phyloP scores from a whole-genome alignment of 1,140 invertebrate species.

The Caenorhabditis latens region DNA sequence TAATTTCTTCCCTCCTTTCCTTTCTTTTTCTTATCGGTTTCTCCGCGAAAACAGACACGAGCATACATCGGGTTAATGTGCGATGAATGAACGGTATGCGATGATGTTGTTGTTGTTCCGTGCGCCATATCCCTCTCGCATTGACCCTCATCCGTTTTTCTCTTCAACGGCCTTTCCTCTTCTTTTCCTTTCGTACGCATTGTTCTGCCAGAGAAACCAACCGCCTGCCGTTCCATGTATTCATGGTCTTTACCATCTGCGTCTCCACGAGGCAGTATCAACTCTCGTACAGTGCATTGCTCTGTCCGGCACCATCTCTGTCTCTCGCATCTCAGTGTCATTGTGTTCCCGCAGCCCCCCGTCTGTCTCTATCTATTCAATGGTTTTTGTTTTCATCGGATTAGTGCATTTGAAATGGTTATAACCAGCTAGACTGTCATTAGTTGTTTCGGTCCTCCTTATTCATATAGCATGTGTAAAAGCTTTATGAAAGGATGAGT shows the following conservation, averaged over 20 bases:
- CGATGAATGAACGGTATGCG: constrained; percentile 36
- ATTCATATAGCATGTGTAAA: neutral
- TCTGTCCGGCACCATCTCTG: constrained; percentile 37
- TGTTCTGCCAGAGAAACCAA: constrained; percentile 3
- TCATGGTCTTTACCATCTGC: neutral
- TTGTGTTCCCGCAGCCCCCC: constrained; percentile 39
- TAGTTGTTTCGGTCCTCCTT: neutral
- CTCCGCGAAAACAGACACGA: constrained; percentile 12
- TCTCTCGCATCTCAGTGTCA: constrained; percentile 40
- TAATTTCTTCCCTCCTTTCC: neutral
- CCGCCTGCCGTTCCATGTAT: constrained; percentile 44
- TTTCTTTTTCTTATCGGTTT: neutral
- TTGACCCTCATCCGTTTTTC: constrained; percentile 49
- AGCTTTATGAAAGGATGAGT: neutral
- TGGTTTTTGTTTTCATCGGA: constrained; percentile 52
- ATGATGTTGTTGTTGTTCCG: constrained; percentile 46
- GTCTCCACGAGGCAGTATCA: neutral
- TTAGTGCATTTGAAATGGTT: constrained; percentile 43
- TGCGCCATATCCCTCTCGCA: constrained; percentile 47
- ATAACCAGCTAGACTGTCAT: constrained; percentile 31
- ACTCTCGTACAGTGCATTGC: constrained; percentile 46
- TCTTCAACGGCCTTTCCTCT: constrained; percentile 30
- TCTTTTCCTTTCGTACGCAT: neutral
- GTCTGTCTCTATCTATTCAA: constrained; percentile 13
- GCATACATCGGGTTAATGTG: constrained; percentile 20